Base-by-base conservation (phyloP, 2,113 vertebrate genomes). In the Conger conger region DNA sequence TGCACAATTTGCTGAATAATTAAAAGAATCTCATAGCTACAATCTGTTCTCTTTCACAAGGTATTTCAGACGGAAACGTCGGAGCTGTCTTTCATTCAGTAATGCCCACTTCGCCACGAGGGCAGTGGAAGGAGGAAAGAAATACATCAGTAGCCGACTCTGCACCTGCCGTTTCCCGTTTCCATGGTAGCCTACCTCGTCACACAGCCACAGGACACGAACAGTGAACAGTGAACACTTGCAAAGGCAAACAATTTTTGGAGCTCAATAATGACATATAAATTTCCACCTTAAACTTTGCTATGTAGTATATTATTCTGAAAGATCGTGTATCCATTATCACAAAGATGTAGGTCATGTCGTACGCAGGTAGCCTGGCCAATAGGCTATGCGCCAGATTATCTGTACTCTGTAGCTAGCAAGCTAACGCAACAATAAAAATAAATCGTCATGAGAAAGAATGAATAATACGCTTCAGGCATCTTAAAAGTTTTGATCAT, bases 161-260 rank as follows among this genome's bases (percentile, higher is more conserved):
- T 82, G 86, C 90, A 91, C 87, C 90, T 89, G 90, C 86, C 88
- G 85, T 82, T 85, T 76, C 57, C 81, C 76, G 88, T 91, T 89
- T 83, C 88, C 86, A 91, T 85, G 85, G 86, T 53, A n/a, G n/a
- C n/a, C n/a, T n/a, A 87, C 42, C 84, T 79, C 81, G 84, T 87
- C 81, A 91, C 84, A 83, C 68, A 73, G 81, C 37, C 13, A 38
- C 16, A 36, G 38, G 38, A 78, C 33, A 78, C 6, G 83, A 77
- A n/a, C n/a, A n/a, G n/a, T n/a, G 40, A 78, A 36, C 76, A 82
- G 37, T 85, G 35, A 82, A 78, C 37, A 30, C 36, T 73, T 38
- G 50, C 33, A 20, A 57, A 53, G 16, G 30, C 16, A 35, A 81
- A 15, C 33, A 60, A 27, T 81, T 33, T 77, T 78, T 37, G 18